Evolutionary conservation across 2,888 invertebrate species (phyloP).

Genomic region (Syritta pipiens): DNA sequence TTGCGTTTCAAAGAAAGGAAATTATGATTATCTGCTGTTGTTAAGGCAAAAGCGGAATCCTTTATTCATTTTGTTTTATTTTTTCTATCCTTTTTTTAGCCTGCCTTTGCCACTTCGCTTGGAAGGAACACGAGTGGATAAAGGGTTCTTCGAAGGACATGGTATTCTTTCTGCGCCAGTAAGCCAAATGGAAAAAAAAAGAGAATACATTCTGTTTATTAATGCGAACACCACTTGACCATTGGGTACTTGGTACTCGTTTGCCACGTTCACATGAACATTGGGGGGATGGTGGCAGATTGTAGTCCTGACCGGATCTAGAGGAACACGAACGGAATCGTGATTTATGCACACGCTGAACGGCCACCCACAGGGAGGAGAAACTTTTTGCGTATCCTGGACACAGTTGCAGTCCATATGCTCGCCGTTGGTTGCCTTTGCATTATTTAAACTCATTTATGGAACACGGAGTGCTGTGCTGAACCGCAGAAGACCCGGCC

Average conservation of each 20-base stretch:
- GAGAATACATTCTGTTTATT: background rate
- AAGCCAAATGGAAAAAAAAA: background rate
- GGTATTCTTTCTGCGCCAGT: background rate
- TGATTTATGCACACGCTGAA: slow-evolving; percentile 19
- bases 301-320: background rate
- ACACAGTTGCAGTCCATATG: background rate
- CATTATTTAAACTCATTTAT: no score
- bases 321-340: background rate
- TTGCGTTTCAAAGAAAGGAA: background rate
- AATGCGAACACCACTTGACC: slow-evolving; percentile 19
- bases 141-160: background rate
- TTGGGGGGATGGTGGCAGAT: no score
- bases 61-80: background rate
- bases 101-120: no score
- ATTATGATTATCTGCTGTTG: background rate
- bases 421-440: no score
- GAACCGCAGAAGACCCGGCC: no score
- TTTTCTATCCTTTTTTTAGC: no score
- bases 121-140: no score
- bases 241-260: background rate
- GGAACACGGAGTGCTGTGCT: no score
- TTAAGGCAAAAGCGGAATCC: no score
- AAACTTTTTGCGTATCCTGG: background rate
- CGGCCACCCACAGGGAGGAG: background rate
- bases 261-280: no score